Base-by-base conservation (phyloP, 1,140 invertebrate species). In the Pseudomyrmex flavicornis region DNA sequence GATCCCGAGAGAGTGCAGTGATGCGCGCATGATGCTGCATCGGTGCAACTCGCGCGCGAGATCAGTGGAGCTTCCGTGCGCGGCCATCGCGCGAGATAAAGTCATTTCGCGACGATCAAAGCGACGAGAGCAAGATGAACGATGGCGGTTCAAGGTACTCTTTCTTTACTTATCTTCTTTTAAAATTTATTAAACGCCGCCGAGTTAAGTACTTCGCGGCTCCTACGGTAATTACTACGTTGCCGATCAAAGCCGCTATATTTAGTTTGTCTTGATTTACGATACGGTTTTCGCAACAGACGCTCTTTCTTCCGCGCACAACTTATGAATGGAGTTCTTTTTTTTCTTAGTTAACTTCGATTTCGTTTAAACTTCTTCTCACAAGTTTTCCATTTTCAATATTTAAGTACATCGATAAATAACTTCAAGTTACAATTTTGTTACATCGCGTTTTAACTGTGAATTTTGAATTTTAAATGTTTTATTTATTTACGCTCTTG, bases 71-170 rank as follows among this genome's bases (percentile, higher is more conserved):
- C 44, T 69, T 26, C 52, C 26, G 65, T 26, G 65, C 63, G 65
- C 50, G 10, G 15, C 59, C 12, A 62, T n/a, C 58, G 58, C 12
- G 48, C 26, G 26, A 77, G 76, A 80, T 80, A 70, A 77, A 77
- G 54, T 50, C 44, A 80, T 80, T 80, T 80, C 66, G n/a, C 54
- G 54, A 50, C 66, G 76, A 70, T 80, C 76, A 80, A 80, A 80
- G 66, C n/a, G 76, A 70, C 52, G 76, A 69, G 65, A 48, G 75
- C 15, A 70, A 70, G 65, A 79, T 59, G 54, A 50, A 80, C 58
- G 54, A 44, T 15, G 2, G 15, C 35, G 22, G 61, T 80, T 72
- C 76, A 80, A 20, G 44, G 66, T 70, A 80, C 56, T 80, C 66
- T 50, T 70, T 50, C 22, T n/a, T 46, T 26, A 44, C 22, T 70